Evolutionary conservation across 2,797 vertebrate genomes (phyloP).

Genomic region (Hippocampus kuda): DNA sequence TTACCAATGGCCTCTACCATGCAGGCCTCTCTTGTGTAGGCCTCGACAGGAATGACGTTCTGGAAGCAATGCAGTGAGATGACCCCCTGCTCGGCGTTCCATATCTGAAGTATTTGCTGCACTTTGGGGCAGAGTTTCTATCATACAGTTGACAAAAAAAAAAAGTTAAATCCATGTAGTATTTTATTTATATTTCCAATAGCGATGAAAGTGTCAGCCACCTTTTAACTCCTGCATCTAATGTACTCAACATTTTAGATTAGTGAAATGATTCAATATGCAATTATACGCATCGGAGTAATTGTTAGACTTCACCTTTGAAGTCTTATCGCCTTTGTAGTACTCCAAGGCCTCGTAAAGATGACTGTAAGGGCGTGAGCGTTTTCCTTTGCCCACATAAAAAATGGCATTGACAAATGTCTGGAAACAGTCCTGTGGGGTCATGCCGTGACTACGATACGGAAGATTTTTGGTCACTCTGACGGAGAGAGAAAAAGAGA

Average conservation of each 20-base stretch:
- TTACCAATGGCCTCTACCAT: slow-evolving; percentile 86
- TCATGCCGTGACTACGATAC: slow-evolving; percentile 64
- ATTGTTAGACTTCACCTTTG: slow-evolving; percentile 49
- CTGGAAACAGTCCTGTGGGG: slow-evolving; percentile 65
- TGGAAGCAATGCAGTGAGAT: slow-evolving; percentile 90
- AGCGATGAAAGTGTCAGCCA: too few species aligned
- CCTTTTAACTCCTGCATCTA: not conserved
- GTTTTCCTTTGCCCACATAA: slow-evolving; percentile 89
- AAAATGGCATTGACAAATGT: slow-evolving; percentile 78
- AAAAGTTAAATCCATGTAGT: not conserved
- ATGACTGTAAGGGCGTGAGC: slow-evolving; percentile 78
- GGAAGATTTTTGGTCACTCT: slow-evolving; percentile 83
- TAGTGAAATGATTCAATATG: not conserved
- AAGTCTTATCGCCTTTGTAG: slow-evolving; percentile 54
- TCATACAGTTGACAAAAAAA: slow-evolving; percentile 1
- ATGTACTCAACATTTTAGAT: not conserved
- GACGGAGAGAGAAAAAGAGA: not conserved
- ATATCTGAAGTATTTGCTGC: slow-evolving; percentile 81
- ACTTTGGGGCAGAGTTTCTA: slow-evolving; percentile 78
- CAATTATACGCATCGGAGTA: not conserved
- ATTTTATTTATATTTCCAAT: not conserved
- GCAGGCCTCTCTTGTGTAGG: slow-evolving; percentile 82
- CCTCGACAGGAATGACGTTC: slow-evolving; percentile 79
- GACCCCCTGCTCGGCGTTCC: slow-evolving; percentile 71
- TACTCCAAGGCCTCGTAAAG: slow-evolving; percentile 77